Evolutionary conservation across 2,113 vertebrate species (phyloP), one percentile per base, ranked within the genome.

Genomic region (Geococcyx californianus): DNA sequence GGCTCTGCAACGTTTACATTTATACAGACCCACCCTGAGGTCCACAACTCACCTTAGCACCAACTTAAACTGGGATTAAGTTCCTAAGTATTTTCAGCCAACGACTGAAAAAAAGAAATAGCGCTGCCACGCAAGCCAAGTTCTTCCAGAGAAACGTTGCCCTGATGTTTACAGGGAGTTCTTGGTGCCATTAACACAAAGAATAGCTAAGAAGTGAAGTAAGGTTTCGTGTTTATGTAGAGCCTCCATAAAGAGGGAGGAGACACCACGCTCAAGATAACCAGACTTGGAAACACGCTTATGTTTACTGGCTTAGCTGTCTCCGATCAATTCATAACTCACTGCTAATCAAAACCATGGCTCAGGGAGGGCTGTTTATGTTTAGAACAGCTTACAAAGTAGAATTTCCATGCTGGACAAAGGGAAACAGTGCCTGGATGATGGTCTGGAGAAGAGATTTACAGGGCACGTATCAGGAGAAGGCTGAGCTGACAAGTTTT

Each of bases 131-230:
- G 0, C 52, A 13, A 28, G 42, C 59, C 18, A 67, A 89, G 87
- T 1, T 36, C 79, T 73, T 31, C 56, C 68, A 7, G 54, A 45
- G 42, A 45, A 86, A 55, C 4, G 3, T 3, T 64, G 73, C 62
- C 67, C 51, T 33, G 74, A 2, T 95, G 93, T 96, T 91, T 94
- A 90, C 90, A 42, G 0, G 0, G 72, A 83, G 75, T 74, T 49
- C 69, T 80, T 4, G 16, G 84, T 79, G 84, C 78, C 84, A 6
- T 51, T 4, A 70, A 90, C 93, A 69, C 36, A 11, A 45, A 38
- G 84, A 93, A 93, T 80, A 85, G 69, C 92, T 74, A 19, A 55
- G 85, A 73, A 85, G 68, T 90, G 91, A 94, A 90, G 84, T 83
- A 40, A 94, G 94, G 58, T 16, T 64, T 62, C 28, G 67, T 96